phyloP scores from a whole-genome alignment of 2,888 invertebrate species.

The Perizoma affinitatum region DNA sequence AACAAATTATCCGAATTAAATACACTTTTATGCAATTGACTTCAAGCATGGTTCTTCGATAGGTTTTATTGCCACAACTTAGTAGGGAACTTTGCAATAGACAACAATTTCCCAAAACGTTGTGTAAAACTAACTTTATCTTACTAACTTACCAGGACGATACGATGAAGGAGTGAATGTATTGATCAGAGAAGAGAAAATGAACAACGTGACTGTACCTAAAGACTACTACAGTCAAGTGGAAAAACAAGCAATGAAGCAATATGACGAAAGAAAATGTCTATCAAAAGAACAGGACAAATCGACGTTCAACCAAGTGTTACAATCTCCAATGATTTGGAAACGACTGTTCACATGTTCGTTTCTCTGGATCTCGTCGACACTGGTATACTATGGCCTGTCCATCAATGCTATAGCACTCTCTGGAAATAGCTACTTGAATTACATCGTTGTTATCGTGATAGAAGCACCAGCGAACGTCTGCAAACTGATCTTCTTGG shows the following conservation, averaged over 20 bases:
- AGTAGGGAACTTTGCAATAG: too few species aligned
- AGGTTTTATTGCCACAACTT: too few species aligned
- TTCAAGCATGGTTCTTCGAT: too few species aligned
- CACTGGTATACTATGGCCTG: slow-evolving; percentile 91
- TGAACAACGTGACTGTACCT: slow-evolving; percentile 82
- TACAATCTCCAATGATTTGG: slow-evolving; percentile 81
- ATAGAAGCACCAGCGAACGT: slow-evolving; percentile 91
- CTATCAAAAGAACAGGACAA: slow-evolving; percentile 64
- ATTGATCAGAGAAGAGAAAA: slow-evolving; percentile 84
- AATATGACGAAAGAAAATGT: slow-evolving; percentile 69
- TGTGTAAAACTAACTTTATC: too few species aligned
- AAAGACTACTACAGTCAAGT: slow-evolving; percentile 76
- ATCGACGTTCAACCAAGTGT: slow-evolving; percentile 68
- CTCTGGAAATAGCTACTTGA: slow-evolving; percentile 90
- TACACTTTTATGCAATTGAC: too few species aligned
- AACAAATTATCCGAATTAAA: too few species aligned
- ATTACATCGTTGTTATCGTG: slow-evolving; percentile 86
- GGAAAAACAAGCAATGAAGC: slow-evolving; percentile 71
- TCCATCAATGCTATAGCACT: slow-evolving; percentile 90
- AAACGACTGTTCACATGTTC: slow-evolving; percentile 87
- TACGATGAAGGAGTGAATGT: slow-evolving; percentile 87
- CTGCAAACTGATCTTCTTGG: slow-evolving; percentile 85
- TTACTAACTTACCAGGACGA: slow-evolving; percentile 53
- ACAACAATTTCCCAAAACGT: too few species aligned
- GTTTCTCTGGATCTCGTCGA: slow-evolving; percentile 90